Base-by-base conservation (phyloP, 2,797 vertebrate genomes). In the Limosa lapponica region DNA sequence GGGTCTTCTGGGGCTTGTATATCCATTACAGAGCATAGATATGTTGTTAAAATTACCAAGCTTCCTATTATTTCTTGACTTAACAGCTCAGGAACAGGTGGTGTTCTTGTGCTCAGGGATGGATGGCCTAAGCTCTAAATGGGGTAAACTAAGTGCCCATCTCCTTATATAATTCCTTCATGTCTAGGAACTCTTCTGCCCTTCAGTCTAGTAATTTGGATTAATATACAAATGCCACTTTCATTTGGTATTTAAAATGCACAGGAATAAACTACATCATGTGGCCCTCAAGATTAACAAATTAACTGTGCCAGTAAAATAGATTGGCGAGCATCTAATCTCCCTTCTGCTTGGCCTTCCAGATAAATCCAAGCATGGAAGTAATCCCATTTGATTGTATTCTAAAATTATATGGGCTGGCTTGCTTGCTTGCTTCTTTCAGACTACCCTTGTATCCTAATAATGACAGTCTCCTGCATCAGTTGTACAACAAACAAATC, bases 291-390 rank as follows among this genome's bases (percentile, higher is more conserved):
- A 91, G 61, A 59, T 61, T 73, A 83, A 65, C 27, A 69, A 71
- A 77, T 30, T 41, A 61, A 62, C 27, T 58, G 4, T 84, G 55
- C 75, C 37, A n/a, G 16, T 89, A 84, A 73, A 83, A 87, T 82
- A 85, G 65, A 46, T 28, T 52, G 32, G 14, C 5, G 20, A 88
- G 46, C 59, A 43, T 51, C 77, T 95, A 85, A 93, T 96, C 91
- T 80, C 39, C 27, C 34, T 62, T 48, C 32, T 95, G 44, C 67
- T 39, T 88, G 85, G 91, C 37, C 55, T 89, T 91, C 83, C 75
- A 75, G 65, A 88, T 62, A 96, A 96, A 87, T 92, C 70, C 84
- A 77, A 65, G 66, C 65, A 58, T 89, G 58, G 74, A 93, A 94
- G 32, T 96, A 96, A 94, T 95, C 87, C 32, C 0, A 0, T 90